Conservation (phyloP, 2,113 vertebrate species). For the Crotalus horridus region DNA sequence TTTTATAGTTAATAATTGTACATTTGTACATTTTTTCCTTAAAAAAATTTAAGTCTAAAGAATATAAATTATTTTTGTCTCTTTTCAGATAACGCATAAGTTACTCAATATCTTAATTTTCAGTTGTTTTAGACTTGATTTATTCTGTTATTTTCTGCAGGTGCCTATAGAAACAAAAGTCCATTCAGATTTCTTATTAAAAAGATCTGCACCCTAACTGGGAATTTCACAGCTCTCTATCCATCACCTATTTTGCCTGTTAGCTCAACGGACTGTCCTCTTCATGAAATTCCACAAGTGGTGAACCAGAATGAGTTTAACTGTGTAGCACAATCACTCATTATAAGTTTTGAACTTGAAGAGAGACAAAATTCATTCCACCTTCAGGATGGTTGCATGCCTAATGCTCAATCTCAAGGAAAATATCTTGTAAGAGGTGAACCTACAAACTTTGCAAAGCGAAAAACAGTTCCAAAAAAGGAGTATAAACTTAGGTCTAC, state of each 20-base stretch:
- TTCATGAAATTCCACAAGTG: neutral
- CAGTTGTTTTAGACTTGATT: neutral
- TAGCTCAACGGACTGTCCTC: neutral
- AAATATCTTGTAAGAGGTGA: neutral
- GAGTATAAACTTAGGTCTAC: constrained; percentile 41
- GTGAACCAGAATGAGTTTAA: constrained; percentile 64
- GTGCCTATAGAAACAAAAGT: constrained; percentile 21
- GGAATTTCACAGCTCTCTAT: constrained; percentile 63
- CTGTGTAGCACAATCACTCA: constrained; percentile 69
- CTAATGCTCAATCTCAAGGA: neutral
- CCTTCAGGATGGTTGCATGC: constrained; percentile 8
- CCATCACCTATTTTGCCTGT: constrained; percentile 22
- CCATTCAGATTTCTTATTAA: constrained; percentile 55
- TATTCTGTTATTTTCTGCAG: constrained; percentile 36
- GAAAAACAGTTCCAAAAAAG: constrained; percentile 55
- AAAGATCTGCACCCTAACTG: constrained; percentile 64
- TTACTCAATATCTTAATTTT: neutral
- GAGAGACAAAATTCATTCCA: constrained; percentile 26
- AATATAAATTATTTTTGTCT: neutral
- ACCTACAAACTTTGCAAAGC: constrained; percentile 1
- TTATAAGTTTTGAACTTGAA: constrained; percentile 58
- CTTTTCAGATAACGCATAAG: neutral
- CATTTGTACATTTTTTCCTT: neutral
- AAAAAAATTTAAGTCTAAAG: neutral
- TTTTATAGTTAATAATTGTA: neutral